These are phyloP conservation scores for Phyllotreta cruciferae DNA, from an alignment of 2,888 invertebrate species.

Conservation along the genomic window DNA sequence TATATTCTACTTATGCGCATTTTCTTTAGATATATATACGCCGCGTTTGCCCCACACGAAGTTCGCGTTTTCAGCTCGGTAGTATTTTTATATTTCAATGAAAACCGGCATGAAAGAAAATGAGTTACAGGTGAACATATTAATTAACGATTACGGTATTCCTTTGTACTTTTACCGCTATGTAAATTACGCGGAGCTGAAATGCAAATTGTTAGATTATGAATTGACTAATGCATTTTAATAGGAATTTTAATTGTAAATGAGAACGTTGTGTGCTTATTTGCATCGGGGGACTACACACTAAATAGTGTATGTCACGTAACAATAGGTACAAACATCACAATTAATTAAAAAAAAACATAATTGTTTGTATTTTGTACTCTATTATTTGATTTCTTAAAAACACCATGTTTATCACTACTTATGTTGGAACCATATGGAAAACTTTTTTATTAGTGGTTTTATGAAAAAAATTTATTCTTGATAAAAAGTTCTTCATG, in stretches of 20 bases:
- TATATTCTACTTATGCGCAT: too few relatives aligned
- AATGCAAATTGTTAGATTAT: slow-evolving; percentile 14
- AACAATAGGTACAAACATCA: background rate
- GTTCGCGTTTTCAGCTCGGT: background rate
- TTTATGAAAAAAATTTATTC: too few relatives aligned
- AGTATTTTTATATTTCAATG: slow-evolving; percentile 3
- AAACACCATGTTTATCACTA: too few relatives aligned
- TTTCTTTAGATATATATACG: too few relatives aligned
- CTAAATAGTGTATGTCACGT: slow-evolving; percentile 3
- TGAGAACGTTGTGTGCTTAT: background rate
- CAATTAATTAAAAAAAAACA: background rate
- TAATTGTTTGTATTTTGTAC: too few relatives aligned
- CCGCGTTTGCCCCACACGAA: slow-evolving; percentile 3
- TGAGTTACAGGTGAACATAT: slow-evolving; percentile 11
- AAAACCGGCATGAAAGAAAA: slow-evolving; percentile 2
- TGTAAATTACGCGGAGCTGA: slow-evolving; percentile 3
- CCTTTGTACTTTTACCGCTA: slow-evolving; percentile 16
- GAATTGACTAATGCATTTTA: slow-evolving; percentile 11
- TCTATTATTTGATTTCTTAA: too few relatives aligned
- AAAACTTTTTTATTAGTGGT: too few relatives aligned
- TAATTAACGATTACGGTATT: slow-evolving; percentile 5
- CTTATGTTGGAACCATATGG: too few relatives aligned
- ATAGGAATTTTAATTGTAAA: slow-evolving; percentile 5
- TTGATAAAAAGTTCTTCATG: too few relatives aligned
- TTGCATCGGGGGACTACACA: background rate